Base-by-base conservation (phyloP, 2,888 invertebrate genomes). In the Rhagophthalmus giganteus region DNA sequence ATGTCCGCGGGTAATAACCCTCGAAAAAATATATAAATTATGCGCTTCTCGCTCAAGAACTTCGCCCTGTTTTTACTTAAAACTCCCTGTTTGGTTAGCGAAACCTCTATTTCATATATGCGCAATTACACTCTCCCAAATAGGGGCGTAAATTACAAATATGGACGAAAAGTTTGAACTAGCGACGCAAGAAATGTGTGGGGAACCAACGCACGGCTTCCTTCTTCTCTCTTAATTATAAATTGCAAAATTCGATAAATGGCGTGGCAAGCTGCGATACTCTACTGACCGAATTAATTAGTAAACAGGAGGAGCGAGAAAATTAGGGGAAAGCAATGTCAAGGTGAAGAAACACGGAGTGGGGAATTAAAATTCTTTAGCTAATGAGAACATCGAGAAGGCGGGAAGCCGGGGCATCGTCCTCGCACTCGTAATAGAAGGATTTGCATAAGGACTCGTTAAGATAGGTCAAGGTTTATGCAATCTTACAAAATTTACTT, bases 221-320 rank as follows among this genome's bases (percentile, higher is more conserved):
- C 37, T 16, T 16, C 28, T 25, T 27, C 27, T 26, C 35, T 33
- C 30, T 45, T 45, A 51, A 45, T 55, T 45, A 41, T 42, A 41
- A 49, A 48, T n/a, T 38, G 46, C 42, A 49, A 42, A 49, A 54
- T 44, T 42, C 47, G 39, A 33, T 44, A 38, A 44, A 52, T 53
- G 50, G 53, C 53, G 45, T 34, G 51, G 58, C 27, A 58, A 63
- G 59, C 55, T 60, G 58, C 60, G 58, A 62, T 68, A 69, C 67
- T 70, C 71, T 61, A 71, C 62, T 71, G 67, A 71, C 71, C 71
- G 70, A 71, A 59, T 69, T 71, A 70, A 71, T 71, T 69, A 70
- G 62, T 58, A 49, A 54, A 54, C 61, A 61, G 60, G 60, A 52
- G 62, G 60, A 58, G 61, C 60, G 55, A 47, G 48, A 55, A 62